Evolutionary conservation across 2,113 vertebrate species (phyloP), one percentile per base, ranked within the genome.

Genomic region (Anolis sagrei): DNA sequence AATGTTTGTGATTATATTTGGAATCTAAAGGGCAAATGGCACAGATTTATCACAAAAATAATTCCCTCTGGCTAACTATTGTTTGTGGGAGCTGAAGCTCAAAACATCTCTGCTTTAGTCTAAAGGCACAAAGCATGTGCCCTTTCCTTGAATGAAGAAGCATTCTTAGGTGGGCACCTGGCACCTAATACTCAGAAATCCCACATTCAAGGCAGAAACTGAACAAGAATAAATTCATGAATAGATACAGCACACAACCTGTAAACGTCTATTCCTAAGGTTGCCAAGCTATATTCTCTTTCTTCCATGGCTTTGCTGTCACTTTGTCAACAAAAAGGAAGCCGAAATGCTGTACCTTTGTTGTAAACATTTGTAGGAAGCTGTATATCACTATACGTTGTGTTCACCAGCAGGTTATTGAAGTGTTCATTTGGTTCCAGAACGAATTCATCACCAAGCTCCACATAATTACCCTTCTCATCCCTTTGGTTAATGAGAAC

Each of bases 331-430:
- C 14, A 81, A 4, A 5, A 54, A 32, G 32, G 29, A 79, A 32
- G 29, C 0, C 62, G 87, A 86, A 25, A 29, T 58, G 14, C 48
- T 9, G 13, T 91, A 98, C 98, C 98, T 98, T 97, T 98, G 94
- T 99, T 99, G 95, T 98, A 99, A 89, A 99, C 98, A 0, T 99
- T 98, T 51, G 98, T 99, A 29, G 98, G 98, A 54, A 99, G 97
- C 94, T 99, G 98, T 83, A 99, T 97, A 64, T 97, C 97, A 75
- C 98, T 99, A 87, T 94, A 94, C 11, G 97, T 97, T 1, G 97
- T 98, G 92, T 97, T 99, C 92, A 99, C 98, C 54, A 91, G 93
- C 49, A 98, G 93, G 89, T 97, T 97, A 92, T 96, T 98, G 93
- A 99, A 99, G 93, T 99, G 98, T 0, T 98, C 97, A 0, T 99